These are phyloP conservation scores for Ctenopoma kingsleyae DNA, from an alignment of 2,797 vertebrate species.

Conservation along the genomic window DNA sequence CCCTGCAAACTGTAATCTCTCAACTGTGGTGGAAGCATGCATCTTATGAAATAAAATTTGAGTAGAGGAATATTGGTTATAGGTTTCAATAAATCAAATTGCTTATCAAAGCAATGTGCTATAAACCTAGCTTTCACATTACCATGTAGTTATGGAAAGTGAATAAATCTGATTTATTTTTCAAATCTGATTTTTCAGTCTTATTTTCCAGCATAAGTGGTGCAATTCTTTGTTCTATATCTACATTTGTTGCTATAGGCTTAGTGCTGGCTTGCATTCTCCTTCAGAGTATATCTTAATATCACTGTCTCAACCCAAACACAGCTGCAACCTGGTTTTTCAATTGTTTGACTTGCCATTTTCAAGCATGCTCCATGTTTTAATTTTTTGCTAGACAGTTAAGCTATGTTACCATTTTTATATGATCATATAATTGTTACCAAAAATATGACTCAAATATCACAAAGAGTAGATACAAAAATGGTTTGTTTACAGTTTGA, in stretches of 20 bases:
- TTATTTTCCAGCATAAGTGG: conserved; percentile 36
- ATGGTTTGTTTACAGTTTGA: not conserved
- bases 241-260: conserved; percentile 20
- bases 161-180: conserved; percentile 48
- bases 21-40: conserved; percentile 8
- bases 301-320: conserved; percentile 16
- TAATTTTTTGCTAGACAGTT: not conserved
- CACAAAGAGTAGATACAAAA: not conserved
- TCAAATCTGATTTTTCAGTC: conserved; percentile 49
- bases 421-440: not conserved
- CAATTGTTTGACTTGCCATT: conserved; percentile 1
- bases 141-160: conserved; percentile 43
- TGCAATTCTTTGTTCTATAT: conserved; percentile 2
- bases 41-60: conserved; percentile 27
- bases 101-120: conserved; percentile 36
- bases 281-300: not conserved
- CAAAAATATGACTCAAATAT: not conserved
- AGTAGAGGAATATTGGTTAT: conserved; percentile 32
- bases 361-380: not conserved
- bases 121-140: conserved; percentile 27
- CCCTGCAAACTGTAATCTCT: conserved; percentile 10
- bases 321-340: not conserved
- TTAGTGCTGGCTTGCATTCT: not conserved
- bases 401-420: not conserved
- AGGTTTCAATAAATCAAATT: conserved; percentile 44